These are phyloP conservation scores for Cotesia glomerata DNA, from an alignment of 1,140 invertebrate species.

Conservation along the genomic window DNA sequence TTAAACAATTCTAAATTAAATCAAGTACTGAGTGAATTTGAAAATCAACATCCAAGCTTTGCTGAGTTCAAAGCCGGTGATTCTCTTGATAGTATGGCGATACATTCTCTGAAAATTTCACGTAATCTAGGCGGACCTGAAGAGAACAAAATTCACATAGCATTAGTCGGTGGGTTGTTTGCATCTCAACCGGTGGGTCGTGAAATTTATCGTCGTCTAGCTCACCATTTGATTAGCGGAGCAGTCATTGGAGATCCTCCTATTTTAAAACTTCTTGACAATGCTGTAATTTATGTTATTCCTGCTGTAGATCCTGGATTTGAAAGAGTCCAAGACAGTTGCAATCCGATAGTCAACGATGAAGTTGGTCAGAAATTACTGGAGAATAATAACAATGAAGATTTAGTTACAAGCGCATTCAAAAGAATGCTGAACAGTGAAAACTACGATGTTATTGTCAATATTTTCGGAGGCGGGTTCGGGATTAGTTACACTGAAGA, in stretches of 20 bases:
- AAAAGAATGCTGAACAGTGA: slow-evolving; percentile 65
- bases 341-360: slow-evolving; percentile 60
- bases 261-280: slow-evolving; percentile 71
- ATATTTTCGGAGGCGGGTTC: slow-evolving; percentile 68
- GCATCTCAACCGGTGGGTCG: slow-evolving; percentile 83
- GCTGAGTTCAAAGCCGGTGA: slow-evolving; percentile 71
- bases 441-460: slow-evolving; percentile 69
- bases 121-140: slow-evolving; percentile 70
- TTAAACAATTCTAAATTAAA: slow-evolving; percentile 68
- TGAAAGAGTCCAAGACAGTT: slow-evolving; percentile 60
- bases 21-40: slow-evolving; percentile 68
- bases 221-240: slow-evolving; percentile 79
- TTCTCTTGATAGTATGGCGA: slow-evolving; percentile 66
- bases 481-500: slow-evolving; percentile 54
- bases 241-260: slow-evolving; percentile 70
- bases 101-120: slow-evolving; percentile 72
- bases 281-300: slow-evolving; percentile 80
- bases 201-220: slow-evolving; percentile 82
- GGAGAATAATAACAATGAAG: slow-evolving; percentile 51
- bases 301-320: slow-evolving; percentile 71
- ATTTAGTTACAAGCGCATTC: slow-evolving; percentile 65
- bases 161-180: slow-evolving; percentile 83
- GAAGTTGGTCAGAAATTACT: slow-evolving; percentile 69
- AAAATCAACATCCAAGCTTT: slow-evolving; percentile 67
- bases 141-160: slow-evolving; percentile 81